A percentile compares a stretch with the other conserved stretches of the same genome.
phyloP scores from a whole-genome alignment of 2,113 vertebrate species.

The Ascaphus truei region DNA sequence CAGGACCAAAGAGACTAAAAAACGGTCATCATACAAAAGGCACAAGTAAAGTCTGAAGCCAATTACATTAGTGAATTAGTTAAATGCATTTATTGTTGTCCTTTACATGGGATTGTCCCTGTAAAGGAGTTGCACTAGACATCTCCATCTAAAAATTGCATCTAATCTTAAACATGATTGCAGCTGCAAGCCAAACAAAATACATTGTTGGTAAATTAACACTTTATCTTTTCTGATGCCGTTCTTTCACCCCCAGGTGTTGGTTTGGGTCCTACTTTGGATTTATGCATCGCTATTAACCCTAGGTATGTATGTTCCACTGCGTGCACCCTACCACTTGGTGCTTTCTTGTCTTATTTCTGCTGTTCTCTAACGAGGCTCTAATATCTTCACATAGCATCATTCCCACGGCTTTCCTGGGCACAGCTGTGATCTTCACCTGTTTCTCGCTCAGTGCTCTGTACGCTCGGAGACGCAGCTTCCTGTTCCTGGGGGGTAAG shows the following conservation, averaged over 20 bases:
- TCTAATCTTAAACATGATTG: too few relatives aligned
- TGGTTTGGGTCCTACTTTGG: slow-evolving; percentile 84
- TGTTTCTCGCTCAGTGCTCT: slow-evolving; percentile 94
- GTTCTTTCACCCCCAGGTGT: slow-evolving; percentile 63
- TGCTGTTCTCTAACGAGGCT: neutral
- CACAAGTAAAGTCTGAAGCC: too few relatives aligned
- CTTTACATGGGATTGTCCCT: too few relatives aligned
- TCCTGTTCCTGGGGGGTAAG: slow-evolving; percentile 90
- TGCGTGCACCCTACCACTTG: neutral
- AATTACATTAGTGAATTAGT: too few relatives aligned
- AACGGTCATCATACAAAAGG: too few relatives aligned
- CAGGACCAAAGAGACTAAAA: too few relatives aligned
- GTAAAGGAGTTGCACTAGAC: too few relatives aligned
- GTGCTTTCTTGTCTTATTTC: neutral
- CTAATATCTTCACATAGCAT: slow-evolving; percentile 66
- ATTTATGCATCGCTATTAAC: slow-evolving; percentile 86
- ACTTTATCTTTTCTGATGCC: neutral
- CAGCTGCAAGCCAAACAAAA: too few relatives aligned
- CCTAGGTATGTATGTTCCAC: slow-evolving; percentile 71
- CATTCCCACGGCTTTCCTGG: slow-evolving; percentile 87
- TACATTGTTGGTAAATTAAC: too few relatives aligned
- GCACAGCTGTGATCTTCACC: slow-evolving; percentile 81
- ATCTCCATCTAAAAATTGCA: too few relatives aligned
- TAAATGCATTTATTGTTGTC: too few relatives aligned
- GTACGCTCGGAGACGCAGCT: slow-evolving; percentile 84